Evolutionary conservation across 2,888 invertebrate genomes (phyloP).

Genomic region (Lycocerus yunnanus): DNA sequence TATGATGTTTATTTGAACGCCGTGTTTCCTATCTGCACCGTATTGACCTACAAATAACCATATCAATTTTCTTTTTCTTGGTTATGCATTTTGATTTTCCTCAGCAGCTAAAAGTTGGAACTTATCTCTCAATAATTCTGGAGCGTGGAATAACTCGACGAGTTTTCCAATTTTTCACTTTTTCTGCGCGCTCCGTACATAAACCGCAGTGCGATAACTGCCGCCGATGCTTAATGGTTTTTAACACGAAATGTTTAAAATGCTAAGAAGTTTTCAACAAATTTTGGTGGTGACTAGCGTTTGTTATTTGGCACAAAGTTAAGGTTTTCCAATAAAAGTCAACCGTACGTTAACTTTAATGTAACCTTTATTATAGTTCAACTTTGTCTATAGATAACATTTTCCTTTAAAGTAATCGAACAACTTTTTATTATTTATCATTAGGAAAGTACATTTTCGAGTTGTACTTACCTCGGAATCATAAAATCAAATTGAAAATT

Average conservation of each 20-base stretch:
- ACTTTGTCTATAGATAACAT: neutral
- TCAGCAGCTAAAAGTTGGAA: neutral
- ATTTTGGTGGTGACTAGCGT: neutral
- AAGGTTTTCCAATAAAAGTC: neutral
- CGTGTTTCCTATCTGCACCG: neutral
- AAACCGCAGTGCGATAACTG: slow-evolving; percentile 8
- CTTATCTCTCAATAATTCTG: neutral
- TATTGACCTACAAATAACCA: slow-evolving; percentile 8
- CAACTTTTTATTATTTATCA: neutral
- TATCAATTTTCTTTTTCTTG: neutral
- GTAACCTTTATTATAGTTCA: neutral
- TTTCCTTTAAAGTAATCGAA: neutral
- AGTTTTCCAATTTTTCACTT: neutral
- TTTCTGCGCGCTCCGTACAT: neutral
- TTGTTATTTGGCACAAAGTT: neutral
- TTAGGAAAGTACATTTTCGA: neutral
- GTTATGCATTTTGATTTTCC: neutral
- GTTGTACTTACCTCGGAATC: neutral
- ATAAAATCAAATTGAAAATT: neutral
- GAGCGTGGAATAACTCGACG: neutral
- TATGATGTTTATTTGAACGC: slow-evolving; percentile 10
- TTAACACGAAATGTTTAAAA: slow-evolving; percentile 13
- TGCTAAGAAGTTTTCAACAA: slow-evolving; percentile 3
- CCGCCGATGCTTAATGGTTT: slow-evolving; percentile 6
- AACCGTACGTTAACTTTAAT: neutral